Evolutionary conservation across 2,797 vertebrate species (phyloP), one percentile per base, ranked within the genome.

Genomic region (Trachops cirrhosus): DNA sequence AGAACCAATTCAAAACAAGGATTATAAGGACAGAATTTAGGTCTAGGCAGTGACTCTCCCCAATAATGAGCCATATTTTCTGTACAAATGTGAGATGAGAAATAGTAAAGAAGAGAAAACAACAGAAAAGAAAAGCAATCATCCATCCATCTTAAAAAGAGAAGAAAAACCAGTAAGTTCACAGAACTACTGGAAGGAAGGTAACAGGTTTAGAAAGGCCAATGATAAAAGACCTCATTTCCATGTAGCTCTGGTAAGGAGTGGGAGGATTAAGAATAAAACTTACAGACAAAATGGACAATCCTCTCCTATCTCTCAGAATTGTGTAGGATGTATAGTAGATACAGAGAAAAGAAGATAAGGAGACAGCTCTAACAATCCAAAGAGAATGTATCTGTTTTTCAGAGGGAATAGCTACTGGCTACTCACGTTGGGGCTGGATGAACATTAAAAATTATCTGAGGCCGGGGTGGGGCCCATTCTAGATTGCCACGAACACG

Each of bases 391-490:
- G 26, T 5, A 19, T 29, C 46, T 2, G 0, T 75, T 88, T 62
- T 16, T 50, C 54, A 59, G 80, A 73, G 39, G n/a, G 21, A 15
- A 68, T 1, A 26, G 77, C 6, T 24, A 0, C 0, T 0, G 0
- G n/a, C 50, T 94, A 96, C 98, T 99, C 98, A 99, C 99, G 99
- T 99, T n/a, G 99, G 99, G 16, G 99, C 98, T 32, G 99, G 98
- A 94, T 99, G 99, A 96, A 99, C 98, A 52, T 99, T 99, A 97
- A 99, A 99, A 98, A 99, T 99, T 93, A 99, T 99, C 98, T 99
- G 99, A 0, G 99, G 99, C 73, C 99, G 98, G 0, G 99, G 99
- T 0, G 99, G 99, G 0, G 99, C 99, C 99, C 99, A 99, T 94
- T 99, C 99, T 89, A 99, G 98, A 98, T 99, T 99, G 64, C 99